Evolutionary conservation across 1,140 invertebrate genomes (phyloP), one percentile per base, ranked within the genome.

Genomic region (Ephestia elutella): DNA sequence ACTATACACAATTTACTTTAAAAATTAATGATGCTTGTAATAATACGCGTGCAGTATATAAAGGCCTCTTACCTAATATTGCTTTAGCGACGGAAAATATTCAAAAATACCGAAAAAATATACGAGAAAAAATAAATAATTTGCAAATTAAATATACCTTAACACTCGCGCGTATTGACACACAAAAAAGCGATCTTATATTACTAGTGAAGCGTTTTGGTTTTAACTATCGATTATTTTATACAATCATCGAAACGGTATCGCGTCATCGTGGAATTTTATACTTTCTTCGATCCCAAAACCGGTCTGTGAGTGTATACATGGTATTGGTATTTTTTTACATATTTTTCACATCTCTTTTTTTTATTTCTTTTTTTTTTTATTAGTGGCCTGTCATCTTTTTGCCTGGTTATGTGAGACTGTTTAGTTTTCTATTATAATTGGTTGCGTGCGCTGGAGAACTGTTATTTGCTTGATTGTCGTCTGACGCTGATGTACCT

Each of bases 251-350:
- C 68, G 53, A 70, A 71, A 50, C 66, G 68, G 21, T 74, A 63
- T 59, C 56, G 64, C 68, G 81, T 87, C 84, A 86, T 86, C 81
- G 82, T 63, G 71, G 44, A 55, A 61, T 57, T 50, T 60, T 71
- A 50, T 68, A 59, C 81, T 82, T 85, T 75, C 84, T 78, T 38
- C 81, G 71, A 70, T 87, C 84, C 75, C 80, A 82, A 68, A 84
- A 79, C 49, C 78, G 68, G 56, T 83, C 38, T 44, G 38, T 44
- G 38, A 44, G 38, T 44, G 38, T 44, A 44, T 44, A 44, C 38
- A 44, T 44, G 1, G 1, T 44, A 44, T 44, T 2, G 38, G 15
- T 35, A 44, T 44, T 72, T 56, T 71, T 73, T 62, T 75, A 57
- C 80, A 86, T 86, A 63, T 75, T 53, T 53, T 25, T 21, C 38